Base-by-base conservation (phyloP, 1,140 invertebrate genomes). In the Cotesia typhae region DNA sequence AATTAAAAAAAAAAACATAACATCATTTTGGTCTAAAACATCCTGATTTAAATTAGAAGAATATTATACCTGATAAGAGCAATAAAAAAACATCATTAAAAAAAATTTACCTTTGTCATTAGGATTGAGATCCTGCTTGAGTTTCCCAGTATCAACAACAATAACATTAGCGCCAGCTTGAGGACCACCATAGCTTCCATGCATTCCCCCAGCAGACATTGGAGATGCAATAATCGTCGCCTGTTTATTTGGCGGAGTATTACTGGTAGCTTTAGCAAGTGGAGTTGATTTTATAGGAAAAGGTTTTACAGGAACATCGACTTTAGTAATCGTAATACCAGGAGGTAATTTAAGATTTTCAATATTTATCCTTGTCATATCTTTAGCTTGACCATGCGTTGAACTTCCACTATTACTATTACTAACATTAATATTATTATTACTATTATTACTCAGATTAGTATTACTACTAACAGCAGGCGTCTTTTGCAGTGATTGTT, bases 311-410 rank as follows among this genome's bases (percentile, higher is more conserved):
- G 89, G 87, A 12, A 88, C 89, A 78, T 94, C 92, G 0, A 95
- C 93, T 77, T 94, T 91, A 0, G 94, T 95, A 53, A 95, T 90
- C 2, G 94, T 95, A 35, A 95, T 95, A 4, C 93, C 94, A 5
- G 93, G 93, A 1, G 94, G 94, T 71, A 95, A 83, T 57, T 90
- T 90, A 1, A 95, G 81, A 80, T 93, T 92, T 41, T 93, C 92
- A 73, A 94, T 86, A 69, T 84, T 83, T 17, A 87, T 85, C 53
- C 76, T 73, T 4, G 82, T 28, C 28, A 28, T 76, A 14, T 86
- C 82, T 41, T 82, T 85, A n/a, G 82, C 79, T 51, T 86, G 80
- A 35, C 71, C 83, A 37, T 80, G 84, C 9, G 82, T 72, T 0
- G 79, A 79, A 55, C 28, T n/a, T 1, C 75, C 64, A 41, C 71